These are phyloP conservation scores for Hemicordylus capensis DNA, from an alignment of 2,113 vertebrate genomes.

Conservation along the genomic window DNA sequence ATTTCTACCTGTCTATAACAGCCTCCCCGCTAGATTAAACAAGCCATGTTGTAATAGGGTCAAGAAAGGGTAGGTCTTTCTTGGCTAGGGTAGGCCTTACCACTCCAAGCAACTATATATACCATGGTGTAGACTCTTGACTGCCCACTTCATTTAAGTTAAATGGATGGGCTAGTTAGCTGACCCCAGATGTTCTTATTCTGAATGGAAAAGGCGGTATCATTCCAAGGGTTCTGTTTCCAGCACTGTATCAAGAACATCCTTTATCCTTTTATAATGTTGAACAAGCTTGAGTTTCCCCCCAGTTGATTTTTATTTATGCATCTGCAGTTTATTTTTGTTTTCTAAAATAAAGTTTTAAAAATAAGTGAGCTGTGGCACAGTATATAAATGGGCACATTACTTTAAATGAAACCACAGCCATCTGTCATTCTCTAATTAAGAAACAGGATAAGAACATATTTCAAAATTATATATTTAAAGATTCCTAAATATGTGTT, in stretches of 20 bases:
- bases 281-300: background rate
- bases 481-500: constrained; percentile 5
- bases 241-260: background rate
- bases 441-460: background rate
- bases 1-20: too few relatives aligned
- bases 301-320: background rate
- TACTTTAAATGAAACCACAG: constrained; percentile 11
- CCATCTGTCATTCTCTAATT: constrained; percentile 17
- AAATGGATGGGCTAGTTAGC: background rate
- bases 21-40: too few relatives aligned
- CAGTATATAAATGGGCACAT: background rate
- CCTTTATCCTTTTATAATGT: background rate
- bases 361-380: background rate
- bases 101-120: too few relatives aligned
- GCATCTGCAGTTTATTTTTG: background rate
- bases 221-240: background rate
- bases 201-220: background rate
- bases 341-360: constrained; percentile 6
- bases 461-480: background rate
- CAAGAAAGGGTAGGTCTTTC: too few relatives aligned
- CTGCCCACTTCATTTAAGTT: background rate
- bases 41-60: too few relatives aligned
- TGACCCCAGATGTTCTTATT: background rate
- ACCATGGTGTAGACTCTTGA: background rate
- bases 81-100: too few relatives aligned